Base-by-base conservation (phyloP, 2,797 vertebrate genomes). In the Acanthiza pusilla region DNA sequence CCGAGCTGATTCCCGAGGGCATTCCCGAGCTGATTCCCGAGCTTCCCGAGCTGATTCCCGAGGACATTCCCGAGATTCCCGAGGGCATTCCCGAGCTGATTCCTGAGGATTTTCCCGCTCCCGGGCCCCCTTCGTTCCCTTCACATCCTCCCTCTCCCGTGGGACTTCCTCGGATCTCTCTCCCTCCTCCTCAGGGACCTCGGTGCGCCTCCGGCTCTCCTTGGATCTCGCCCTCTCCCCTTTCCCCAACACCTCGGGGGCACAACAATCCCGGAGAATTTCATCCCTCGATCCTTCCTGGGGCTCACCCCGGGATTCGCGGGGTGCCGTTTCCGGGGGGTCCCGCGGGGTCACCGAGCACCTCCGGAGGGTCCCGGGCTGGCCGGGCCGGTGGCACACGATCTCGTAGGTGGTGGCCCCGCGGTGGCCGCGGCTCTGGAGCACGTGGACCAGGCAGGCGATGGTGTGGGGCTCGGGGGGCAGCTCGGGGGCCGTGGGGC, bases 101-200 rank as follows among this genome's bases (percentile, higher is more conserved):
- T n/a, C n/a, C n/a, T n/a, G n/a, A n/a, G n/a, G 38, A 38, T 42
- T 42, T 42, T 42, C 42, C 42, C 5, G 14, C 13, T 15, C 42
- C 42, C 5, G 42, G 42, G 14, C 42, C 5, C 42, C 13, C 14
- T 16, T 42, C 42, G 13, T 42, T 15, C 42, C 42, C 42, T 42
- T 42, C 42, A 15, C 42, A 16, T 16, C 42, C 42, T 42, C 42
- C 42, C 42, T 42, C 42, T 48, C 63, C 77, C 43, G 53, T 0
- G 47, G 57, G 7, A 8, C 10, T 5, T 83, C n/a, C 23, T 22
- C 40, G 67, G 40, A 11, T 8, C 5, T 40, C 6, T 54, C 79
- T 3, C 4, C 40, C 40, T n/a, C 5, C n/a, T 0, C 22, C 58
- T 72, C 68, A 0, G 57, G 17, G n/a, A 6, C 5, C 47, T 71